Conservation (phyloP, 2,797 vertebrate species). For the Neoniphon sammara region DNA sequence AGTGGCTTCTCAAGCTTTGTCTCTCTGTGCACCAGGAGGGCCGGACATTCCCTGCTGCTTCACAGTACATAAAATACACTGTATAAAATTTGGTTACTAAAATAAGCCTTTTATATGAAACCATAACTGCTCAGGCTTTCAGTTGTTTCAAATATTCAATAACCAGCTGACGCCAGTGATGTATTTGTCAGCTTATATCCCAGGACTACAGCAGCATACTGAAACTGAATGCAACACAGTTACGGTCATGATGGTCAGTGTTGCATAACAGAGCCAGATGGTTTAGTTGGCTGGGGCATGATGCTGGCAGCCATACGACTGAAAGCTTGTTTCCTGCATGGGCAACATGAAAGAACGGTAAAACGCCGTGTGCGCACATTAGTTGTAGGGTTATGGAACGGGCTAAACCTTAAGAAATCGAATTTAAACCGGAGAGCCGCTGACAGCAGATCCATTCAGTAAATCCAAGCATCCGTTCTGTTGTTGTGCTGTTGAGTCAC, state of each 20-base stretch:
- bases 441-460: constrained; percentile 63
- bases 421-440: constrained; percentile 22
- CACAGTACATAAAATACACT: background rate
- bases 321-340: constrained; percentile 70
- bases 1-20: constrained; percentile 21
- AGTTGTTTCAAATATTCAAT: constrained; percentile 8
- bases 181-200: constrained; percentile 48
- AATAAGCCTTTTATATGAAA: constrained; percentile 22
- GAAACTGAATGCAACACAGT: constrained; percentile 48
- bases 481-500: constrained; percentile 68
- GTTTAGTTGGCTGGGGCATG: constrained; percentile 71
- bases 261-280: constrained; percentile 79
- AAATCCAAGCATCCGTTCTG: constrained; percentile 45
- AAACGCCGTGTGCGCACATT: constrained; percentile 67
- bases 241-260: constrained; percentile 66
- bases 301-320: constrained; percentile 65
- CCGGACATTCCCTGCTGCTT: constrained; percentile 19
- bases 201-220: constrained; percentile 33
- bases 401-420: constrained; percentile 45
- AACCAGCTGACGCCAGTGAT: constrained; percentile 35
- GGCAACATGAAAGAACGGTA: constrained; percentile 66
- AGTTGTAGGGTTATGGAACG: constrained; percentile 61
- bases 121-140: background rate
- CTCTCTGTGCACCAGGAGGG: constrained; percentile 13
- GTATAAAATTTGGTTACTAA: constrained; percentile 7